These are phyloP conservation scores for Spilosoma lubricipeda DNA, from an alignment of 2,888 invertebrate genomes.

Conservation along the genomic window DNA sequence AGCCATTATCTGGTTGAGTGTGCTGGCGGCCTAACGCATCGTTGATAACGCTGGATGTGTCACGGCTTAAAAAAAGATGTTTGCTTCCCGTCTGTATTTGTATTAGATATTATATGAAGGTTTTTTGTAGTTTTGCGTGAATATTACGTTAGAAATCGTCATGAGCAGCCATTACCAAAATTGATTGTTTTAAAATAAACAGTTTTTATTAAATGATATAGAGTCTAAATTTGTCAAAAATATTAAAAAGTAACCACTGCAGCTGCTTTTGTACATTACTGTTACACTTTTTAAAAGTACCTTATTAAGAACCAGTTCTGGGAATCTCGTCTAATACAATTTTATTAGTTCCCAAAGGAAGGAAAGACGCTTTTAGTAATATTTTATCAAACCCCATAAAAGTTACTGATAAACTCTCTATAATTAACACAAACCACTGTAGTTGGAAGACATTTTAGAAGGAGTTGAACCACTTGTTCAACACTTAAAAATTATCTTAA, in stretches of 20 bases:
- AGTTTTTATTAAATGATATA: not conserved
- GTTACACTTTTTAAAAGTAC: not conserved
- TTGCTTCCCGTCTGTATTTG: slow-evolving; percentile 77
- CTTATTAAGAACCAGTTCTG: slow-evolving; percentile 10
- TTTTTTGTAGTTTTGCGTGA: slow-evolving; percentile 73
- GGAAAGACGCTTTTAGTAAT: slow-evolving; percentile 28
- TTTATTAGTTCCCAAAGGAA: slow-evolving; percentile 32
- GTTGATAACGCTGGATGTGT: slow-evolving; percentile 72
- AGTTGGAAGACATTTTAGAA: slow-evolving; percentile 14
- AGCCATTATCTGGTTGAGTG: slow-evolving; percentile 78
- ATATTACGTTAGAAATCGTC: slow-evolving; percentile 41
- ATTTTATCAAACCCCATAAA: slow-evolving; percentile 44
- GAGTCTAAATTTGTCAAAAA: too few relatives aligned
- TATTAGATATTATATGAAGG: slow-evolving; percentile 68
- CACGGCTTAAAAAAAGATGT: slow-evolving; percentile 71
- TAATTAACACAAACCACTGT: slow-evolving; percentile 46
- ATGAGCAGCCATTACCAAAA: not conserved
- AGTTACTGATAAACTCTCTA: slow-evolving; percentile 41
- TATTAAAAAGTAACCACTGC: too few relatives aligned
- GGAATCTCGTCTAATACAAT: slow-evolving; percentile 18
- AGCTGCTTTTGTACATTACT: not conserved
- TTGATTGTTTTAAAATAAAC: too few relatives aligned
- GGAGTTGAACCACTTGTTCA: slow-evolving; percentile 42
- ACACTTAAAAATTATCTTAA: slow-evolving; percentile 28
- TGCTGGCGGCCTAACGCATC: slow-evolving; percentile 65